These are phyloP conservation scores for Cladorhizidae sp. DNA, from an alignment of 37 sponge, comb jelly and placozoan genomes.

Conservation along the genomic window DNA sequence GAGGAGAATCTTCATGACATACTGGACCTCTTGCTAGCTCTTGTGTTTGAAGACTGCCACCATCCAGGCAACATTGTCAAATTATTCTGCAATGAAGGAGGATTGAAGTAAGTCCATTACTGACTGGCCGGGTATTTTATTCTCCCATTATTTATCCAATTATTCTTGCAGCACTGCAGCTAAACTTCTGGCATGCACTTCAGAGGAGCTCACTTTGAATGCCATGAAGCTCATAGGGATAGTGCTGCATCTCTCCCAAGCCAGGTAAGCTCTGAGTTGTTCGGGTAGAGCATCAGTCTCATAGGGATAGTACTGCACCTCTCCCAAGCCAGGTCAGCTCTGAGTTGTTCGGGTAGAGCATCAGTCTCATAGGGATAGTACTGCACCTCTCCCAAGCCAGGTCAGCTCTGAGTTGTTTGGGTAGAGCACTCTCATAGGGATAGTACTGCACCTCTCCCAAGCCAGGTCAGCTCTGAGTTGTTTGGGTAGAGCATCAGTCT, in stretches of 20 bases:
- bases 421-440: no score
- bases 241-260: constrained; percentile 40
- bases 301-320: no score
- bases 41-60: constrained; percentile 60
- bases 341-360: no score
- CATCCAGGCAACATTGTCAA: constrained; percentile 25
- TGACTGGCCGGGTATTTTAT: not conserved
- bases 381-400: no score
- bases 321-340: no score
- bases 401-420: no score
- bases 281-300: no score
- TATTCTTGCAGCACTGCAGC: constrained; percentile 35
- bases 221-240: constrained; percentile 56
- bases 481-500: no score
- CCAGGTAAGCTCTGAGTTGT: constrained; percentile 11
- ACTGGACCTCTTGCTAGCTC: constrained; percentile 46
- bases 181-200: constrained; percentile 39
- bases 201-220: constrained; percentile 54
- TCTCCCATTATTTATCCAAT: no score
- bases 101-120: constrained; percentile 43
- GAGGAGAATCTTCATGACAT: constrained; percentile 77
- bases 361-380: no score
- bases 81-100: constrained; percentile 35
- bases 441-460: no score
- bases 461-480: no score